These are phyloP conservation scores for Chrysolophus pictus DNA, from an alignment of 2,797 vertebrate genomes.

Conservation along the genomic window DNA sequence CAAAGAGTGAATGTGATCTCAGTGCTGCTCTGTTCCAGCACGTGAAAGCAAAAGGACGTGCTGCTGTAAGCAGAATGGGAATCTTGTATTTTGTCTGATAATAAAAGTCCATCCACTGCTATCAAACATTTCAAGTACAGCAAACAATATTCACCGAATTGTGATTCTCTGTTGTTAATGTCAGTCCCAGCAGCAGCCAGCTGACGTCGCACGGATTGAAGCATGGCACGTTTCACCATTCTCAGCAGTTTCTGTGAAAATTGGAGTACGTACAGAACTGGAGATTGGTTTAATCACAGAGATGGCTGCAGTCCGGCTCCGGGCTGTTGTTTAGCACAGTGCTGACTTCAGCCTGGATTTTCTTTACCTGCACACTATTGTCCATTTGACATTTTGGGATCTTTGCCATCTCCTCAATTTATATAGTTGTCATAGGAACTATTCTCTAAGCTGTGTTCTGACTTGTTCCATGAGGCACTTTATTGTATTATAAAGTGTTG, in stretches of 20 bases:
- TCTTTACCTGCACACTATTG: background rate
- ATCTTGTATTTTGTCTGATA: background rate
- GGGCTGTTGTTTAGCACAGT: background rate
- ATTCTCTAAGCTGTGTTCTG: conserved; percentile 76
- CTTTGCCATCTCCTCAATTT: conserved; percentile 50
- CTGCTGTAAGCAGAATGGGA: background rate
- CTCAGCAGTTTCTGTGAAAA: background rate
- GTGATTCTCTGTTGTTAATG: background rate
- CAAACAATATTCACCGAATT: background rate
- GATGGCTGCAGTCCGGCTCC: background rate
- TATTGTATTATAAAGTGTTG: conserved; percentile 71
- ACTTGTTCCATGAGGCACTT: conserved; percentile 70
- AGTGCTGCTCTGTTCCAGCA: background rate
- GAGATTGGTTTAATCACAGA: background rate
- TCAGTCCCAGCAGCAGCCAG: background rate
- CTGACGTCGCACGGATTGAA: background rate
- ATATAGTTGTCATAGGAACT: conserved; percentile 81
- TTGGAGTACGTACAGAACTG: background rate
- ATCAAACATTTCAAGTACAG: background rate
- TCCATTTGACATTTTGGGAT: conserved; percentile 61
- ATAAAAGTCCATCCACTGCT: background rate
- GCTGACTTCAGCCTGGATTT: background rate
- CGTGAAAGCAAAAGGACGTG: background rate
- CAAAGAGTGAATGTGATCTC: background rate
- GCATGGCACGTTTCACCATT: background rate